Base-by-base conservation (phyloP, 2,888 invertebrate genomes). In the Tipula helvola region DNA sequence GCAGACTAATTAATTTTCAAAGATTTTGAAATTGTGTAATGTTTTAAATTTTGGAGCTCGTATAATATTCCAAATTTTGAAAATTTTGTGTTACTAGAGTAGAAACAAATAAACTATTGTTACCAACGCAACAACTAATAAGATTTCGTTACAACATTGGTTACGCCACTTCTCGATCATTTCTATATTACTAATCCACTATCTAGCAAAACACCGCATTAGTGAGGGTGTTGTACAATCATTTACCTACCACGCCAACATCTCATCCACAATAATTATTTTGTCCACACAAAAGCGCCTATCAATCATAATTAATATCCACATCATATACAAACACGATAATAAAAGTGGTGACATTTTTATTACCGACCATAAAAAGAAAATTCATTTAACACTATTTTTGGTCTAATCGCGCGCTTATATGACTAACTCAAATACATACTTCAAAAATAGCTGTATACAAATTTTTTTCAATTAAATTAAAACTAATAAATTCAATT, bases 401-500 rank as follows among this genome's bases (percentile, higher is more conserved):
- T 71, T 71, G 71, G 71, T 28, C 28, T 28, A 71, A 71, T 71
- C 71, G n/a, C 39, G 7, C 7, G 39, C 28, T 28, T 28, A 28
- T 28, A 52, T 52, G 52, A 10, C 71, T 71, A 71, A 71, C 39
- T 52, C 52, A 16, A 52, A 5, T 5, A 71, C 18, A n/a, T 5
- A 71, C 18, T n/a, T 28, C 71, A 2, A 3, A 28, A 28, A 71
- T 71, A 5, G 16, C 16, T 52, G 4, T 57, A 7, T 16, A 16
- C 71, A 10, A 71, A 10, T 12, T 12, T 84, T 84, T 84, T 39
- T n/a, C 16, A 39, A 84, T 84, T 84, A 84, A 84, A 84, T 84
- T 84, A 84, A 84, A 84, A 84, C 84, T 84, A 84, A 71, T 71
- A 71, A 71, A 84, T 84, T 84, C 84, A 84, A 84, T 84, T 84